Evolutionary conservation across 2,888 invertebrate genomes (phyloP), one percentile per base, ranked within the genome.

Genomic region (Congeria kusceri): DNA sequence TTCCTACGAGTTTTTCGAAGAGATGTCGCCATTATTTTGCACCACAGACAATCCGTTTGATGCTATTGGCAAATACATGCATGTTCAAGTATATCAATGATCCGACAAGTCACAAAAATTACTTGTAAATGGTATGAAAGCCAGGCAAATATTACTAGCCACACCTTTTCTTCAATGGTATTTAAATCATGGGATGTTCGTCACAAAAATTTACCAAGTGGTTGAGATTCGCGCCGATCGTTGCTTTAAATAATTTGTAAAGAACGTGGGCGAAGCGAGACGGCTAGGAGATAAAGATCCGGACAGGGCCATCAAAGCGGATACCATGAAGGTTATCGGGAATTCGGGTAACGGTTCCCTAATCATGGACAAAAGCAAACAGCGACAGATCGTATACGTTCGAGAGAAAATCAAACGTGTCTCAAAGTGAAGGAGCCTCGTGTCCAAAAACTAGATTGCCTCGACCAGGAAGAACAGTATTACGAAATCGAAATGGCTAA

Each of bases 261-360:
- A 67, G 15, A 77, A 80, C 11, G 77, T 76, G 44, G 77, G 72
- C 28, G 69, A 80, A 23, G 80, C 78, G 1, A 47, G 78, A 47
- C 47, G 84, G 23, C 47, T 39, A 20, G 78, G 78, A 23, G 77
- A 80, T 53, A 27, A 15, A 9, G 25, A 49, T 9, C 57, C 46
- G 4, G 32, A 74, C 1, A 32, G 44, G 32, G 62, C 58, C 23
- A 75, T 80, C 18, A 78, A 77, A 0, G 80, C 67, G 27, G 80
- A 77, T 20, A 83, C 72, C 1, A 69, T 62, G 62, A 83, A 78
- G 58, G 20, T 78, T 18, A 75, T 75, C 44, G 81, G 74, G 5
- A 83, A 83, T 46, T 63, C 39, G 28, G 57, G 68, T 0, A 79
- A 82, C 25, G 82, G 78, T 15, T 65, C 65, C 7, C 44, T 71